Conservation (phyloP, 2,113 vertebrate species). For the Mesocricetus auratus region DNA sequence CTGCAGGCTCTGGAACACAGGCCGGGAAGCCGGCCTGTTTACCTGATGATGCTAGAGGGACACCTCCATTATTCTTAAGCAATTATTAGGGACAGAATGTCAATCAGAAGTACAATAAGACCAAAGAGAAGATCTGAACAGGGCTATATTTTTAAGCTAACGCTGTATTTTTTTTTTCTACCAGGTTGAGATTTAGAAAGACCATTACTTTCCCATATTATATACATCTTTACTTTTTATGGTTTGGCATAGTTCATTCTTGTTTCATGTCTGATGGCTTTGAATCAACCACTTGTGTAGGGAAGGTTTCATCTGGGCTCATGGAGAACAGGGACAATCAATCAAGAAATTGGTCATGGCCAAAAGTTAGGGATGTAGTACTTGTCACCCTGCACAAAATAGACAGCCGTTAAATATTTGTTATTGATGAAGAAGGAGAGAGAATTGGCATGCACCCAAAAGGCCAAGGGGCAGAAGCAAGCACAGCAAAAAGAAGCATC, state of each 20-base stretch:
- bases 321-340: neutral
- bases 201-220: neutral
- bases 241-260: neutral
- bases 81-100: neutral
- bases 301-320: neutral
- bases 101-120: neutral
- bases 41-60: no score
- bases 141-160: neutral
- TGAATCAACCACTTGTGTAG: no score
- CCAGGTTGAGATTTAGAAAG: neutral
- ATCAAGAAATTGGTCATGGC: neutral
- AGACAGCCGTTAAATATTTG: neutral
- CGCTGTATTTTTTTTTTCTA: neutral
- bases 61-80: neutral
- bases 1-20: no score
- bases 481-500: neutral
- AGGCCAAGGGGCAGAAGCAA: neutral
- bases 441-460: neutral
- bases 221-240: neutral
- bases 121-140: neutral
- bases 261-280: neutral
- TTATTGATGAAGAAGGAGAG: neutral
- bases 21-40: no score
- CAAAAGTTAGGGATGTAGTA: neutral
- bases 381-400: neutral